Evolutionary conservation across 2,113 vertebrate species (phyloP).

Genomic region (Zeus faber): DNA sequence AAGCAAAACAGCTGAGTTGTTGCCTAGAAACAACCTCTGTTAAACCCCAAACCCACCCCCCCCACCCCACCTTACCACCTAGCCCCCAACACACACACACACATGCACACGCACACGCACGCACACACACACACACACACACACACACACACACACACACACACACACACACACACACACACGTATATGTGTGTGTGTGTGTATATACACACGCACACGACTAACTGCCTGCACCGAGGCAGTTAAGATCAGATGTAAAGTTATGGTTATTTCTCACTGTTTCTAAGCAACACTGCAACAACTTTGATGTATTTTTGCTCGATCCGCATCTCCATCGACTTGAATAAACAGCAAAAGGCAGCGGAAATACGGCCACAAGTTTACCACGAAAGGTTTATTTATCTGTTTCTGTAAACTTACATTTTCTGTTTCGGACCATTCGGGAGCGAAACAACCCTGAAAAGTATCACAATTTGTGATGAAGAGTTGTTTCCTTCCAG

Average conservation of each 20-base stretch:
- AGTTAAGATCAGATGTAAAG: conserved; percentile 69
- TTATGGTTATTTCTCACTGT: conserved; percentile 68
- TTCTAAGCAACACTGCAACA: conserved; percentile 65
- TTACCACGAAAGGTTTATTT: conserved; percentile 45
- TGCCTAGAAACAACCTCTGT: conserved; percentile 71
- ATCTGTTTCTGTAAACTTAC: too few species aligned
- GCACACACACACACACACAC: neutral
- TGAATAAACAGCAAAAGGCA: conserved; percentile 44
- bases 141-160: neutral
- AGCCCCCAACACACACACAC: neutral
- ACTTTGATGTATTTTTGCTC: conserved; percentile 50
- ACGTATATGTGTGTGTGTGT: too few species aligned
- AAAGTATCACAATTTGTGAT: too few species aligned
- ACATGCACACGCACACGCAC: neutral
- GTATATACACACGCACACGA: conserved; percentile 17
- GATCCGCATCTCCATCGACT: conserved; percentile 26
- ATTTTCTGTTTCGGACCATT: too few species aligned
- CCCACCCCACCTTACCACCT: neutral
- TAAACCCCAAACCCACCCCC: conserved; percentile 48
- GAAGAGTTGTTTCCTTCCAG: too few species aligned
- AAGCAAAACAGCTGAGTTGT: conserved; percentile 39
- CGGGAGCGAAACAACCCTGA: too few species aligned
- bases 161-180: conserved; percentile 14
- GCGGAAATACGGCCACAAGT: conserved; percentile 39
- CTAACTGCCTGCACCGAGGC: conserved; percentile 43